A percentile compares a stretch with the other conserved stretches of the same genome.
These are phyloP conservation scores for Amblyopsis hoosieri DNA, from an alignment of 2,797 vertebrate species.

Conservation along the genomic window DNA sequence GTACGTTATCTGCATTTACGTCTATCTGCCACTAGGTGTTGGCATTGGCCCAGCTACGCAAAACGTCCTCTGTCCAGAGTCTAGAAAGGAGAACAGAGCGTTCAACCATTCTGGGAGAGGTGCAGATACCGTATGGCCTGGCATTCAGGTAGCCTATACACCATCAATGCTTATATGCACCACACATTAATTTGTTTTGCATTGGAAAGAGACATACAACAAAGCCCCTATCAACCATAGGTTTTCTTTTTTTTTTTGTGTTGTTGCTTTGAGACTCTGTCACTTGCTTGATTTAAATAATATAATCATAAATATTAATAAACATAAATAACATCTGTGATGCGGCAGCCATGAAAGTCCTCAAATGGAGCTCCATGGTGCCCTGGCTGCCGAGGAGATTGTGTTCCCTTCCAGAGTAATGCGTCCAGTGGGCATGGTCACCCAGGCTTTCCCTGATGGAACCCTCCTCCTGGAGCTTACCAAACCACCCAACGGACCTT, in stretches of 20 bases:
- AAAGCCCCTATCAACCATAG: not conserved
- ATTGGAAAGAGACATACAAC: not conserved
- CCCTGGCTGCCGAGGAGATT: slow-evolving; percentile 84
- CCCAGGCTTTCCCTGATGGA: slow-evolving; percentile 88
- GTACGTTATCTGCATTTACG: slow-evolving; percentile 37
- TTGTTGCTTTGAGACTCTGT: too few species aligned
- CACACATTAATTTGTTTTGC: not conserved
- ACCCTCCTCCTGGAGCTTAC: slow-evolving; percentile 88
- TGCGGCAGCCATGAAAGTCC: slow-evolving; percentile 61
- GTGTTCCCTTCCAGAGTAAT: slow-evolving; percentile 71
- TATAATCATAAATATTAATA: not conserved
- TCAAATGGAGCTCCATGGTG: slow-evolving; percentile 68
- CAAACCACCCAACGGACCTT: slow-evolving; percentile 81
- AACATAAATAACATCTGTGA: slow-evolving; percentile 8
- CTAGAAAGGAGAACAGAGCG: slow-evolving; percentile 85
- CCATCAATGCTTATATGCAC: not conserved
- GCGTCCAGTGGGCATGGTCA: slow-evolving; percentile 81
- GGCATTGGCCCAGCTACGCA: slow-evolving; percentile 85
- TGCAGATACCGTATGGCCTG: slow-evolving; percentile 63
- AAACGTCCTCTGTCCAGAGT: slow-evolving; percentile 88
- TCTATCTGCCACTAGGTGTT: slow-evolving; percentile 83
- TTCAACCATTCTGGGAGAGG: slow-evolving; percentile 81
- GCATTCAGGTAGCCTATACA: slow-evolving; percentile 76
- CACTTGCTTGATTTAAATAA: too few species aligned
- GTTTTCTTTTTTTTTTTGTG: too few species aligned